A percentile compares a stretch with the other conserved stretches of the same genome.
phyloP scores from a whole-genome alignment of 2,888 invertebrate species.

The Meiosimyza platycephala region DNA sequence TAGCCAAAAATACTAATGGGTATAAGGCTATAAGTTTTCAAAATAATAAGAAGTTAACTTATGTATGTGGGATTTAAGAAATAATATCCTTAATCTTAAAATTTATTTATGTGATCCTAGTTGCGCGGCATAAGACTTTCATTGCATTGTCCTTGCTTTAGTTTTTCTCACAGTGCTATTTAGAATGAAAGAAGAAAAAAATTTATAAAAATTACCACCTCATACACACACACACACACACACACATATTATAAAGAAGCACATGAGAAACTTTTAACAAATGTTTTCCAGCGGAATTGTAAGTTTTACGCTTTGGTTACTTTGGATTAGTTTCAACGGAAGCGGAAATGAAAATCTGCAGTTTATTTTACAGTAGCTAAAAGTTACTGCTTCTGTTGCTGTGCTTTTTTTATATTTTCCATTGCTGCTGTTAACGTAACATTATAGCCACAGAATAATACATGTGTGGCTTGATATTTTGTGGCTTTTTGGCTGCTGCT shows the following conservation, averaged over 20 bases:
- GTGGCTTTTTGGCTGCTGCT: constrained; percentile 54
- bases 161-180: no score
- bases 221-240: not conserved
- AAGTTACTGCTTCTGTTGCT: not conserved
- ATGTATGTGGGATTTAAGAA: no score
- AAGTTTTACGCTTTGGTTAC: constrained; percentile 52
- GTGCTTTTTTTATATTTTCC: not conserved
- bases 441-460: not conserved
- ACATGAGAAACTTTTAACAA: constrained; percentile 23
- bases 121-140: no score
- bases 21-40: no score
- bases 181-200: no score
- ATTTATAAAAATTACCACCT: no score
- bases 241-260: not conserved
- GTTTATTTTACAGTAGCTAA: constrained; percentile 42
- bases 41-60: no score
- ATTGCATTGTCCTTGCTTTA: no score
- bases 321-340: constrained; percentile 47
- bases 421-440: not conserved
- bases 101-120: no score
- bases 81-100: no score
- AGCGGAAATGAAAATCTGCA: constrained; percentile 52
- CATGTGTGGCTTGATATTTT: constrained; percentile 50
- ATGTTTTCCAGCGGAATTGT: constrained; percentile 45
- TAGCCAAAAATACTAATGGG: no score